These are phyloP conservation scores for Erythrolamprus reginae DNA, from an alignment of 2,113 vertebrate genomes.

Conservation along the genomic window DNA sequence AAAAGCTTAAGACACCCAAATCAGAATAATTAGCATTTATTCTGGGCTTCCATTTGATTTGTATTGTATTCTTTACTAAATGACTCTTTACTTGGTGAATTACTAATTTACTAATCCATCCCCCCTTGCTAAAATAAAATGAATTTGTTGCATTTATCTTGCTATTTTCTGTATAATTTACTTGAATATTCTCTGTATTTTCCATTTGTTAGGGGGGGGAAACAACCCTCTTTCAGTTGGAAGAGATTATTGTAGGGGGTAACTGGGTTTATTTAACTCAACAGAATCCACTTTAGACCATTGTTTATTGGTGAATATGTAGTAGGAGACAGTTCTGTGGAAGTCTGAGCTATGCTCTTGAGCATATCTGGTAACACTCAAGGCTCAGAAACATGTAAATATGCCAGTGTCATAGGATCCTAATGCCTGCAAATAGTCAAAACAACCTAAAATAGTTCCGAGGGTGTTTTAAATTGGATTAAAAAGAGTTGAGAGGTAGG, in stretches of 20 bases:
- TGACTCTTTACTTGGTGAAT: not conserved
- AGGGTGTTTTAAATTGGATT: not conserved
- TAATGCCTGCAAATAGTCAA: not conserved
- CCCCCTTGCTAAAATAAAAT: not conserved
- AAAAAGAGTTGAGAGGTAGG: not conserved
- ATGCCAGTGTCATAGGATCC: not conserved
- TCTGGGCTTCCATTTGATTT: not conserved
- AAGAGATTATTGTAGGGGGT: not conserved
- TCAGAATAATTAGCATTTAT: not conserved
- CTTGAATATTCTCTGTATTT: not conserved
- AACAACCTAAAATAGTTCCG: not conserved
- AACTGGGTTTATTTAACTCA: not conserved
- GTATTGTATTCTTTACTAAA: not conserved
- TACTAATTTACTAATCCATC: not conserved
- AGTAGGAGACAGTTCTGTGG: not conserved
- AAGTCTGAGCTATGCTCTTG: not conserved
- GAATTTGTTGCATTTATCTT: not conserved
- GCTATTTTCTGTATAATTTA: not conserved
- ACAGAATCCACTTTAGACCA: not conserved
- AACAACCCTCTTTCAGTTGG: not conserved
- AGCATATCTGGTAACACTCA: not conserved
- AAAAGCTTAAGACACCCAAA: not conserved
- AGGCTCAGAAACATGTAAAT: not conserved
- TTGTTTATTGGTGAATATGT: not conserved
- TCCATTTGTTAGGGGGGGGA: not conserved